These are phyloP conservation scores for Molossus molossus DNA, from an alignment of 2,797 vertebrate genomes.

Conservation along the genomic window DNA sequence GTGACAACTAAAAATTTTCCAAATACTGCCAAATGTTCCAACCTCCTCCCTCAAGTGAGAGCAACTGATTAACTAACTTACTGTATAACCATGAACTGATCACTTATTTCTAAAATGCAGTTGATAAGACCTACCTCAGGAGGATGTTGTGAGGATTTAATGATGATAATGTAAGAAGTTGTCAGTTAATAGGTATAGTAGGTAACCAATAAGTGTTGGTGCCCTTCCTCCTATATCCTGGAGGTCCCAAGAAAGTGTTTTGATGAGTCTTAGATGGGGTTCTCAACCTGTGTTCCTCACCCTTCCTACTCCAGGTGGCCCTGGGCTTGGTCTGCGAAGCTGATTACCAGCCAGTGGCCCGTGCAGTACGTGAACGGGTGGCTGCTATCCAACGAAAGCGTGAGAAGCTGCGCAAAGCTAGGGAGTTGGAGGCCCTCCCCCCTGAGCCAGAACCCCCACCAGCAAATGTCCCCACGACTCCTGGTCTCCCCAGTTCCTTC, in stretches of 20 bases:
- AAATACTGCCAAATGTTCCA: background rate
- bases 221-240: background rate
- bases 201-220: background rate
- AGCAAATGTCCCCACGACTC: slow-evolving; percentile 79
- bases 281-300: background rate
- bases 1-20: slow-evolving; percentile 18
- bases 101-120: slow-evolving; percentile 16
- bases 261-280: background rate
- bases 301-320: slow-evolving; percentile 91
- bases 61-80: slow-evolving; percentile 4
- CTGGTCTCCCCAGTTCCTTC: slow-evolving; percentile 84
- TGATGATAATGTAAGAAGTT: background rate
- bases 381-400: slow-evolving; percentile 95
- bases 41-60: background rate
- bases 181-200: background rate
- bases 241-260: background rate
- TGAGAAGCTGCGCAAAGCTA: slow-evolving; percentile 93
- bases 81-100: background rate
- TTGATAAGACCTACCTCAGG: slow-evolving; percentile 39
- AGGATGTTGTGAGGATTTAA: background rate
- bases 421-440: slow-evolving; percentile 89
- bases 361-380: slow-evolving; percentile 96
- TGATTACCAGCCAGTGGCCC: slow-evolving; percentile 97
- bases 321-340: slow-evolving; percentile 96
- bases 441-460: slow-evolving; percentile 76